phyloP scores from a whole-genome alignment of 1,140 invertebrate genomes.

The Anagrus nilaparvatae region DNA sequence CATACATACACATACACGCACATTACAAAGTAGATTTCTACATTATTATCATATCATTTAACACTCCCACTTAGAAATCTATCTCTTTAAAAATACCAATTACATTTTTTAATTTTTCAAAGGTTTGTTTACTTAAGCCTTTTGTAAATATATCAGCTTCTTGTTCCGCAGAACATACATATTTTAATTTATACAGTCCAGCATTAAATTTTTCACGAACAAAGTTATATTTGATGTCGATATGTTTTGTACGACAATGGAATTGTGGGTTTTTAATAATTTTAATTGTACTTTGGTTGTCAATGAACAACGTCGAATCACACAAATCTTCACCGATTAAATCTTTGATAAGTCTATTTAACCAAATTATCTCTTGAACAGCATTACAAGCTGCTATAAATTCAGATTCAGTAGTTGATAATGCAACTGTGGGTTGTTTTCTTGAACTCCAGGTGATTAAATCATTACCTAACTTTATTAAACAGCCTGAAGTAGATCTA shows the following conservation, averaged over 20 bases:
- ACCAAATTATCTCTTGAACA: conserved; percentile 15
- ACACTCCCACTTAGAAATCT: too few species aligned
- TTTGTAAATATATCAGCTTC: conserved; percentile 1
- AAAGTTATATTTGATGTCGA: conserved; percentile 28
- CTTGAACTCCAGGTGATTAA: conserved; percentile 20
- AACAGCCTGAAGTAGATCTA: conserved; percentile 16
- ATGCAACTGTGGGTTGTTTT: conserved; percentile 18
- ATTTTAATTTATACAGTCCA: background rate
- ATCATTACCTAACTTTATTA: conserved; percentile 6
- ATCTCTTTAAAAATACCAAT: too few species aligned
- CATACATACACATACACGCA: too few species aligned
- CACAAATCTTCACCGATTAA: background rate
- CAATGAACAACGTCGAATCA: conserved; percentile 3
- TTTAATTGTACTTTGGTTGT: conserved; percentile 16
- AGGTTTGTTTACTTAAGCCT: too few species aligned
- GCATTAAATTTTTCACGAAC: conserved; percentile 1
- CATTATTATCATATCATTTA: too few species aligned
- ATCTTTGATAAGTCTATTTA: conserved; percentile 8
- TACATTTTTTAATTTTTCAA: too few species aligned
- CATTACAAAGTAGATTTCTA: too few species aligned
- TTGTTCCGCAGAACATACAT: conserved; percentile 1
- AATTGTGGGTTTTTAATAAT: conserved; percentile 30
- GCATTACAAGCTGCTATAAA: conserved; percentile 22
- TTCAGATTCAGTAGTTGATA: conserved; percentile 18
- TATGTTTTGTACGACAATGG: conserved; percentile 25